Base-by-base conservation (phyloP, 2,797 vertebrate genomes). In the Xyrichtys novacula region DNA sequence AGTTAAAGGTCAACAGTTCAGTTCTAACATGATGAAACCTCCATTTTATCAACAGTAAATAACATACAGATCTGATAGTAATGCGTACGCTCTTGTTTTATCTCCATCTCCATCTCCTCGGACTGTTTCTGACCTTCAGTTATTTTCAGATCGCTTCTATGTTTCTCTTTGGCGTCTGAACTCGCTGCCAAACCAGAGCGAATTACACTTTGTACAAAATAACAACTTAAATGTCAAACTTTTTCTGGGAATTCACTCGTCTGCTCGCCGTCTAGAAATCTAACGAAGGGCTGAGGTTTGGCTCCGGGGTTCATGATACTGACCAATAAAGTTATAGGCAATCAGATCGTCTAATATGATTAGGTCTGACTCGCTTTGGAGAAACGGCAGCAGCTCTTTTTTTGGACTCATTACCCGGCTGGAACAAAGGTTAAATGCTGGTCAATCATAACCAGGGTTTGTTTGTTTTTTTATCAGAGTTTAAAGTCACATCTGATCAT, bases 191-290 rank as follows among this genome's bases (percentile, higher is more conserved):
- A 34, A 72, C 11, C 44, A 16, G 25, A 7, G 20, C 8, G 1
- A 71, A 59, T 53, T 44, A 54, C 29, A 62, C 36, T 56, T 57
- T 59, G 36, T 26, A 44, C 43, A 36, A 40, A 65, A 76, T 26
- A 52, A 46, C 32, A 62, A 38, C 16, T 11, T 26, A 57, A 57
- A 64, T 54, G 29, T 57, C n/a, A 65, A 44, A 65, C 29, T 58
- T 36, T n/a, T 54, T 29, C 42, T 20, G 46, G 46, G 56, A 69
- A 55, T 60, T 32, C 36, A 20, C 63, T n/a, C 31, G 15, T 40
- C 20, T 57, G 20, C 31, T 6, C 2, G 60, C 8, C 61, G 9
- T 54, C 42, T 57, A 12, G 22, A 7, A 39, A 8, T n/a, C 56
- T 15, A 20, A 54, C 34, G 38, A 39, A 55, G 12, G 26, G 20